phyloP scores from a whole-genome alignment of 2,797 vertebrate genomes.

The Florisuga fusca region DNA sequence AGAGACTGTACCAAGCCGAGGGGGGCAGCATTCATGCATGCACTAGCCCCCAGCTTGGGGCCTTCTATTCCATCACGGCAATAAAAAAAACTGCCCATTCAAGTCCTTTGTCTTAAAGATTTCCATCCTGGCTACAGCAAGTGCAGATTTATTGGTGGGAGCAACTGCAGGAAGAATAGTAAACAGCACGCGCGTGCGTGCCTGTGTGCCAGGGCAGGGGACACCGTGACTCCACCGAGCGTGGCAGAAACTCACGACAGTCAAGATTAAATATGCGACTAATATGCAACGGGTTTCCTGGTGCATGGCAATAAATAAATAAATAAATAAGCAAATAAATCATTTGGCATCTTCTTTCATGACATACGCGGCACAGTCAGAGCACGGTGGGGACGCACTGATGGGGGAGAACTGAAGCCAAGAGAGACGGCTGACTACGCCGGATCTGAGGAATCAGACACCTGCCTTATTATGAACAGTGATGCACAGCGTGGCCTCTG shows the following conservation, averaged over 20 bases:
- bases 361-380: neutral
- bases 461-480: neutral
- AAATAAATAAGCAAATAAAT: neutral
- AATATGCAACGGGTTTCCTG: neutral
- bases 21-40: constrained; percentile 28
- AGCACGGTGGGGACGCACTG: neutral
- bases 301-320: neutral
- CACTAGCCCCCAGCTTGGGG: constrained; percentile 35
- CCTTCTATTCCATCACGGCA: constrained; percentile 47
- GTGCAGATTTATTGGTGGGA: constrained; percentile 59
- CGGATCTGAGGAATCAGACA: neutral
- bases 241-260: neutral
- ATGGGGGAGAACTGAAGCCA: neutral
- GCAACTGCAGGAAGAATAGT: constrained; percentile 45
- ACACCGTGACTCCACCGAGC: neutral
- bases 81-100: constrained; percentile 60
- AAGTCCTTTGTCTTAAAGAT: constrained; percentile 66
- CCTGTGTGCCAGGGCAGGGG: neutral
- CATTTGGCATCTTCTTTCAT: neutral
- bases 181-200: constrained; percentile 27
- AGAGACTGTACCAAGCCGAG: constrained; percentile 17
- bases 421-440: neutral
- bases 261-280: neutral
- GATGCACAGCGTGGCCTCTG: neutral
- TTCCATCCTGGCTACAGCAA: constrained; percentile 61